Evolutionary conservation across 1,140 invertebrate genomes (phyloP), one percentile per base, ranked within the genome.

Genomic region (Carposina sasakii): DNA sequence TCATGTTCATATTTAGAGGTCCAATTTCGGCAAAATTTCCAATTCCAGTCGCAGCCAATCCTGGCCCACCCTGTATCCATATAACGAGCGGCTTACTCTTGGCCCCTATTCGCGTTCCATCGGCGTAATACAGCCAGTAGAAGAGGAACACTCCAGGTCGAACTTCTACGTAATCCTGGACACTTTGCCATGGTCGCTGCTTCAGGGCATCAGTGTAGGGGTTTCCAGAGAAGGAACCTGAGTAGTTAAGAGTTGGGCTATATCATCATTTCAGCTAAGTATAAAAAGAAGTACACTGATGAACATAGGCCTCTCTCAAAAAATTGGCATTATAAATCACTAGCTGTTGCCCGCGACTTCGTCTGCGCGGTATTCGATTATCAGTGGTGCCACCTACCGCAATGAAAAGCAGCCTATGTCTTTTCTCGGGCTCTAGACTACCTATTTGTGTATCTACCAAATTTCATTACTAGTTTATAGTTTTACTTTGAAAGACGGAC

Each of bases 41-140:
- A 22, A 81, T 51, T 5, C 76, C 75, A 44, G 62, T 70, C 1
- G 76, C 76, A n/a, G 79, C 71, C 20, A 77, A 54, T 0, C 76
- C 78, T 21, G 76, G 78, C 10, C 78, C 78, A 6, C 78, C 78
- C 55, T 82, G 76, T 12, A 82, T 70, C 78, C 78, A 82, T 61
- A 83, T 83, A 44, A 83, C 59, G 1, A 83, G 52, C 0, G 79
- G 79, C 23, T 81, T 83, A 4, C 43, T 28, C 9, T 63, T 50
- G 2, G 76, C 70, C 3, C 63, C 64, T 20, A 39, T 15, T 10
- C 47, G 47, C 2, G 56, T 71, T 3, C 76, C 76, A 49, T 83
- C 73, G 10, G 76, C 79, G 19, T 70, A 83, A 36, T 74, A 83
- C 13, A 83, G 60, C 76, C 75, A 81, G 48, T 81, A 83, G 41